phyloP scores from a whole-genome alignment of 2,113 vertebrate genomes.

The Bos indicus region DNA sequence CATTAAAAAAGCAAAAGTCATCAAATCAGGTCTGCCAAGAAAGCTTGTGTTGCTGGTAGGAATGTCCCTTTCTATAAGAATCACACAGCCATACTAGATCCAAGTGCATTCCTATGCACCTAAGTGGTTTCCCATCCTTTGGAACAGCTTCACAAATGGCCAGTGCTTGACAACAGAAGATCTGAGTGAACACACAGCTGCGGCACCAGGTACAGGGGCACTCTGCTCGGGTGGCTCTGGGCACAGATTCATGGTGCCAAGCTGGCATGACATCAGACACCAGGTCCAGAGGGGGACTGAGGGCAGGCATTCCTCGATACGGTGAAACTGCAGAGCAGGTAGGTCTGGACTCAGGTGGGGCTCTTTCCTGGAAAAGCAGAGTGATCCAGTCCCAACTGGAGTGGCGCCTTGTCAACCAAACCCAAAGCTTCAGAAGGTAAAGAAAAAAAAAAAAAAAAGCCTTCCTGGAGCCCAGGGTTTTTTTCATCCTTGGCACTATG shows the following conservation, averaged over 20 bases:
- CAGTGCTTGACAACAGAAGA: background rate
- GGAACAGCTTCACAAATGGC: background rate
- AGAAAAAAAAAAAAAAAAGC: background rate
- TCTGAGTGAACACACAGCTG: background rate
- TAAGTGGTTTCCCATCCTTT: background rate
- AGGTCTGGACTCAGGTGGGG: too few species aligned
- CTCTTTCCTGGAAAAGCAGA: background rate
- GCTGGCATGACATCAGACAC: background rate
- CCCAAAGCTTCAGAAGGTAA: background rate
- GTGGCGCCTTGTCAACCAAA: background rate
- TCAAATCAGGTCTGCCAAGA: background rate
- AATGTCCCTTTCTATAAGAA: background rate
- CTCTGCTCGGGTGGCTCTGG: background rate
- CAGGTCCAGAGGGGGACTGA: rapidly evolving
- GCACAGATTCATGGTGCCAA: background rate
- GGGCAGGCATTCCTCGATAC: rapidly evolving
- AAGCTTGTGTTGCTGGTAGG: background rate
- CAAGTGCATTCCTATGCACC: rapidly evolving
- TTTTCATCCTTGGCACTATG: rapidly evolving
- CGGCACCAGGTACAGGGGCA: rapidly evolving
- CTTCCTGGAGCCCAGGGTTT: background rate
- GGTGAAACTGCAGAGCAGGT: background rate
- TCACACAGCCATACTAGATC: rapidly evolving
- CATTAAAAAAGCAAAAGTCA: too few species aligned
- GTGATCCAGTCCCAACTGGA: background rate